Base-by-base conservation (phyloP, 2,113 vertebrate genomes). In the Grantiella picta region DNA sequence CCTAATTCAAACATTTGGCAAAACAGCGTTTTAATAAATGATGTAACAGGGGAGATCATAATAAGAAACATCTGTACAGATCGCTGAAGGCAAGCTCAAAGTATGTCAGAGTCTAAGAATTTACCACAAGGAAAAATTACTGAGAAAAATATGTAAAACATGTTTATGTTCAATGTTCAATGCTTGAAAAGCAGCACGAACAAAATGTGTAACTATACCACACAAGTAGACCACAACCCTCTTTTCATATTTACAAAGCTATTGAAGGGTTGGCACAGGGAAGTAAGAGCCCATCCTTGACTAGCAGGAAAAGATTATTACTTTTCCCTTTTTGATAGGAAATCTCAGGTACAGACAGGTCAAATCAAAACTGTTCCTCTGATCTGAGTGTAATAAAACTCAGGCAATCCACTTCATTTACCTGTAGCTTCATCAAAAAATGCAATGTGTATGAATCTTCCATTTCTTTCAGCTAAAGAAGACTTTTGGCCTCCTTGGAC, bases 81-180 rank as follows among this genome's bases (percentile, higher is more conserved):
- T 64, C 92, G 90, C 95, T 93, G 49, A 96, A 95, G 85, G 89
- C 83, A 92, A 92, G 17, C 47, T 94, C 47, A 52, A 94, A 91
- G 42, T 33, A 72, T 91, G 91, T 95, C 63, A 93, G 60, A 92
- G 68, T 95, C 96, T 95, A 92, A 95, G 75, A 87, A 93, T 93
- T 70, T 86, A 93, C 92, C 86, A 60, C 92, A 50, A 94, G 54
- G 59, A 69, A 96, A 96, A 95, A 90, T 38, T 49, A 94, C 61
- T 70, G 64, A 79, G 63, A 80, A 61, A 96, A 96, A 92, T 86
- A 82, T 73, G 56, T 79, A 36, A 96, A 92, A 84, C 96, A 89
- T 75, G 68, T 80, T 68, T 92, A 95, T 36, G 36, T 82, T 94
- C 76, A 82, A 70, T 52, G 36, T 64, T 57, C n/a, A n/a, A n/a